A percentile compares a stretch with the other conserved stretches of the same genome.
phyloP scores from a whole-genome alignment of 1,140 invertebrate genomes.

The Gryon sp. region DNA sequence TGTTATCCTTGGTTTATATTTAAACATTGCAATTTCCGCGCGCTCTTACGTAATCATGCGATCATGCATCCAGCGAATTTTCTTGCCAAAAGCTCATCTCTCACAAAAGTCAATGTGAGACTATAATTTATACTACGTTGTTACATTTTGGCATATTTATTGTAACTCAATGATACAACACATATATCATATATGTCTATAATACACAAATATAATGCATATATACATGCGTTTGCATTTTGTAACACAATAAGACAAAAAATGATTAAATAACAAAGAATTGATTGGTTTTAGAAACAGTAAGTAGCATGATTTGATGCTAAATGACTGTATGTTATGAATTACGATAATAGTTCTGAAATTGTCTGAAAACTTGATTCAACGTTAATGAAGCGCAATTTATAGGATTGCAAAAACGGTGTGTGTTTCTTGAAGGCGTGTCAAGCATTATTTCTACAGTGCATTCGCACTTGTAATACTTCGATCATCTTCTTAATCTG shows the following conservation, averaged over 20 bases:
- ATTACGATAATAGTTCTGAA: constrained; percentile 39
- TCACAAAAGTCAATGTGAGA: too few species aligned
- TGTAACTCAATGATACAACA: background rate
- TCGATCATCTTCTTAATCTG: constrained; percentile 35
- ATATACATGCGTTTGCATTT: too few species aligned
- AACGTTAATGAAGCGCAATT: constrained; percentile 42
- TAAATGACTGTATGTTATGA: too few species aligned
- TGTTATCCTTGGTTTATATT: constrained; percentile 60
- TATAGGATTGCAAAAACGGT: constrained; percentile 37
- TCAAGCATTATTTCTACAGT: constrained; percentile 23
- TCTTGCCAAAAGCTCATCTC: constrained; percentile 52
- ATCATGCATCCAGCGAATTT: constrained; percentile 33
- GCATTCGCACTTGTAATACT: constrained; percentile 28
- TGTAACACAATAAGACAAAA: too few species aligned
- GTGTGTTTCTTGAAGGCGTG: constrained; percentile 21
- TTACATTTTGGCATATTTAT: background rate
- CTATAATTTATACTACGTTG: background rate
- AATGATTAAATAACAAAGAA: too few species aligned
- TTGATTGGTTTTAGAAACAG: too few species aligned
- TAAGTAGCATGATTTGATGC: too few species aligned
- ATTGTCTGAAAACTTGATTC: constrained; percentile 30
- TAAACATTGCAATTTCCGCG: constrained; percentile 55
- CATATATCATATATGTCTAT: too few species aligned
- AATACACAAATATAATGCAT: too few species aligned
- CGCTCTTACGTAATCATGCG: constrained; percentile 37